phyloP scores from a whole-genome alignment of 2,113 vertebrate genomes.

The Spea multiplicata region DNA sequence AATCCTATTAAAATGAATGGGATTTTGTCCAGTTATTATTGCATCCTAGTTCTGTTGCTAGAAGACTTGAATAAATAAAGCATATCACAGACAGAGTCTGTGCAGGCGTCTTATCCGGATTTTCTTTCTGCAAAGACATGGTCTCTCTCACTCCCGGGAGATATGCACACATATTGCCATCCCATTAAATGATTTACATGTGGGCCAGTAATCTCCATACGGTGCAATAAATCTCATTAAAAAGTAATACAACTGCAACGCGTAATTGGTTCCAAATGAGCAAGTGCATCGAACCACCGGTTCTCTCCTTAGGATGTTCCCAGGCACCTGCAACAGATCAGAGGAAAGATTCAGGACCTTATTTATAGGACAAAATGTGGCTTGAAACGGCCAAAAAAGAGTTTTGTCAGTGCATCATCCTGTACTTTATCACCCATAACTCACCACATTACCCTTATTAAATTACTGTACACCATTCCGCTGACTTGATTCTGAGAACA shows the following conservation, averaged over 20 bases:
- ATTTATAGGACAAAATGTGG: not conserved
- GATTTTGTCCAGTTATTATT: not conserved
- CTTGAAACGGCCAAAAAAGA: not conserved
- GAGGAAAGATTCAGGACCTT: constrained; percentile 2
- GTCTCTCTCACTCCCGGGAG: constrained; percentile 35
- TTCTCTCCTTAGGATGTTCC: constrained; percentile 27
- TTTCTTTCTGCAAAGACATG: constrained; percentile 27
- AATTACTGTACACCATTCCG: not conserved
- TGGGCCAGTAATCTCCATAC: constrained; percentile 49
- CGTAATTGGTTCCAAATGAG: constrained; percentile 49
- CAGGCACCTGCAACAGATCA: constrained; percentile 32
- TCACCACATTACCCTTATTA: not conserved
- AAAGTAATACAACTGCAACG: constrained; percentile 49
- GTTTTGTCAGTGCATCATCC: not conserved
- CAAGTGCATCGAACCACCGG: constrained; percentile 43
- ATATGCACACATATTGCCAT: constrained; percentile 36
- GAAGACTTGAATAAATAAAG: constrained; percentile 10
- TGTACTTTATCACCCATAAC: not conserved
- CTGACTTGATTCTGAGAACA: not conserved
- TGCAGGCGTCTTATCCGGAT: constrained; percentile 17
- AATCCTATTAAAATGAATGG: not conserved
- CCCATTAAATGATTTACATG: constrained; percentile 48
- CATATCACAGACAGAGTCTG: constrained; percentile 9
- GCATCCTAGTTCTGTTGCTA: not conserved
- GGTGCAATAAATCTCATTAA: constrained; percentile 50